phyloP scores from a whole-genome alignment of 2,113 vertebrate genomes.

The Haemorhous mexicanus region DNA sequence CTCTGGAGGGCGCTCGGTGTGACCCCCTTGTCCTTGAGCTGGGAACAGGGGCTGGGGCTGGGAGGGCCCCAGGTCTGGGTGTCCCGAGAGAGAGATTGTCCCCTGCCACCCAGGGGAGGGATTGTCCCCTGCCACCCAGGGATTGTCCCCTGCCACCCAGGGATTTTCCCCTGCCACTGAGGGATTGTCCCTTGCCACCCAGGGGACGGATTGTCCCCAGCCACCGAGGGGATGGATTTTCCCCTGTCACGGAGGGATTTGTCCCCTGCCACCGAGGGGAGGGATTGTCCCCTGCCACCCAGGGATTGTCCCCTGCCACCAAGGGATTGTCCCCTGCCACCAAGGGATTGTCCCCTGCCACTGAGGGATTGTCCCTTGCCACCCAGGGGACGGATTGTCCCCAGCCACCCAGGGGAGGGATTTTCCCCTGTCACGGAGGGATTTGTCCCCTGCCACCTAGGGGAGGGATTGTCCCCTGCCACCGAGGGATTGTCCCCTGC shows the following conservation, averaged over 20 bases:
- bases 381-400: too few species aligned
- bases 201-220: not conserved
- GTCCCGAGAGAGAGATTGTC: not conserved
- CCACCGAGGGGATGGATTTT: not conserved
- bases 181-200: accelerated
- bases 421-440: not conserved
- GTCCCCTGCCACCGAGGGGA: not conserved
- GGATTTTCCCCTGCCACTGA: accelerated
- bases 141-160: not conserved
- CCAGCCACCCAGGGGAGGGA: too few species aligned
- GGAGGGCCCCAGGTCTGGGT: not conserved
- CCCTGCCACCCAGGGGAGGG: not conserved
- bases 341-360: too few species aligned
- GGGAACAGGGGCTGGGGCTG: not conserved
- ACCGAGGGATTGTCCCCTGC: too few species aligned
- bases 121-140: not conserved
- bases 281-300: not conserved
- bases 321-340: not conserved
- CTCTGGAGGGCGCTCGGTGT: not conserved
- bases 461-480: too few species aligned
- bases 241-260: not conserved
- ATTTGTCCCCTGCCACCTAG: not conserved
- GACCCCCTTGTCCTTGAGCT: not conserved
- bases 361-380: too few species aligned
- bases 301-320: not conserved